phyloP scores from a whole-genome alignment of 2,113 vertebrate genomes.

The Anser brachyrhynchus region DNA sequence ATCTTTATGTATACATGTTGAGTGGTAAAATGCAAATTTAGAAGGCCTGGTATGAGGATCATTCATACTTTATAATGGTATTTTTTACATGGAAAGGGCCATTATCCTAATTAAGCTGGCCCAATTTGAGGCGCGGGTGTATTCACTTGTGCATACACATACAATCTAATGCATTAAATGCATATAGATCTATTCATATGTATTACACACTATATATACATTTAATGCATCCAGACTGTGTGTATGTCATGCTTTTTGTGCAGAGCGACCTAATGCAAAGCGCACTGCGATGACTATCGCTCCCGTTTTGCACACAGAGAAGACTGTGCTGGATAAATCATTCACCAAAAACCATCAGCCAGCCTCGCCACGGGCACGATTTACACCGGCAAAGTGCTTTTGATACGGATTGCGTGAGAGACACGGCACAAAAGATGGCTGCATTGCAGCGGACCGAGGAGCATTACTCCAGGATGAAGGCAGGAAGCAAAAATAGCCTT shows the following conservation, averaged over 20 bases:
- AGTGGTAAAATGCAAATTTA: not conserved
- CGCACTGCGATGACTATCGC: accelerated
- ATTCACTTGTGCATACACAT: not conserved
- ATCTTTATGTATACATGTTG: not conserved
- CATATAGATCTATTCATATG: not conserved
- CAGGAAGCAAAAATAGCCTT: not conserved
- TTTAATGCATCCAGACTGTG: not conserved
- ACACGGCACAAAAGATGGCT: constrained; percentile 35
- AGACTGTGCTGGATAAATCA: not conserved
- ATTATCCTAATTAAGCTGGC: not conserved
- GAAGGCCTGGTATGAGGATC: not conserved
- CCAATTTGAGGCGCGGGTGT: not conserved
- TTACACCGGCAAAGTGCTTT: not conserved
- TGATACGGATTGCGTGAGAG: not conserved
- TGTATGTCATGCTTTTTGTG: not conserved
- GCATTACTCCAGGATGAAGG: not conserved
- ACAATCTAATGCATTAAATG: not conserved
- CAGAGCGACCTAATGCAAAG: not conserved
- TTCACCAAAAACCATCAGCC: not conserved
- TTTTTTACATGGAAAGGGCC: not conserved
- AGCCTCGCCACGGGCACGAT: not conserved
- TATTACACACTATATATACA: not conserved
- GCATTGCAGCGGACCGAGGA: not conserved
- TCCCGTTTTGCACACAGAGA: not conserved
- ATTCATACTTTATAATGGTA: not conserved